These are phyloP conservation scores for Acanthoscelides obtectus DNA, from an alignment of 2,888 invertebrate species.

Conservation along the genomic window DNA sequence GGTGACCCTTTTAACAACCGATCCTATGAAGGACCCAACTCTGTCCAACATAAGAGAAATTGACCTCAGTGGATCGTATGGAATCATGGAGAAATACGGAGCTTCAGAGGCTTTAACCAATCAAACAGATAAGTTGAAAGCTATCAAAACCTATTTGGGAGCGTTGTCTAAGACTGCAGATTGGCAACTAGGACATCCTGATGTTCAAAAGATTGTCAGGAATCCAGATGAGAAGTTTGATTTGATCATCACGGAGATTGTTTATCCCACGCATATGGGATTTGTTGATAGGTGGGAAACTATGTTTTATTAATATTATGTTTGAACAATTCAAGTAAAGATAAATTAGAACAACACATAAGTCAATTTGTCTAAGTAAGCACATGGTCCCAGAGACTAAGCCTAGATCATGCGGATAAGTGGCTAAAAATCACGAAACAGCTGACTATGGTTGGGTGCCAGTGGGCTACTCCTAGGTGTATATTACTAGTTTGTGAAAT, in stretches of 20 bases:
- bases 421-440: no score
- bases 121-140: background rate
- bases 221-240: conserved; percentile 40
- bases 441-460: no score
- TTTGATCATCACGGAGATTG: conserved; percentile 31
- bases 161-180: conserved; percentile 16
- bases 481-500: no score
- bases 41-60: conserved; percentile 18
- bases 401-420: no score
- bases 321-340: no score
- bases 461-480: no score
- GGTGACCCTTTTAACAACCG: conserved; percentile 23
- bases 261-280: conserved; percentile 27
- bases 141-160: conserved; percentile 4
- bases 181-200: conserved; percentile 24
- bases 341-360: no score
- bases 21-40: conserved; percentile 18
- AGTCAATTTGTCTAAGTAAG: no score
- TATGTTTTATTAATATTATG: no score
- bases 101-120: conserved; percentile 14
- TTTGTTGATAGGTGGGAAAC: conserved; percentile 24
- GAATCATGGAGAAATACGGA: conserved; percentile 11
- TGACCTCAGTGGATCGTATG: conserved; percentile 19
- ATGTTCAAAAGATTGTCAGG: conserved; percentile 30
- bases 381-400: no score